These are phyloP conservation scores for Hydrochoerus hydrochaeris DNA, from an alignment of 2,113 vertebrate species.

Conservation along the genomic window DNA sequence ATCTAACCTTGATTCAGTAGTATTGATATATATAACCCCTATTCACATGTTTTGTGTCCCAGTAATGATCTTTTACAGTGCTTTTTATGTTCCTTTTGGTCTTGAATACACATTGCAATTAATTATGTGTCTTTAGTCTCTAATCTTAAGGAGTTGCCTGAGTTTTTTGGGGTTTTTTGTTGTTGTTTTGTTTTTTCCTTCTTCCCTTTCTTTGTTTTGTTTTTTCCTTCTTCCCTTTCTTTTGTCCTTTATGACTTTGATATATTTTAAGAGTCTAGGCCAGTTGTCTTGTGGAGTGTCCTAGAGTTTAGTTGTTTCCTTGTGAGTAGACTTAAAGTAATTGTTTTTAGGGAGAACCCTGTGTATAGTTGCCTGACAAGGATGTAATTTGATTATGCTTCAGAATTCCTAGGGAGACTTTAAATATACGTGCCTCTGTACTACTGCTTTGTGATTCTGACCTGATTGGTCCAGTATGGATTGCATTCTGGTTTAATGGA, in stretches of 20 bases:
- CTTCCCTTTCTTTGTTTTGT: not conserved
- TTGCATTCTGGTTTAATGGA: not conserved
- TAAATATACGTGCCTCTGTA: not conserved
- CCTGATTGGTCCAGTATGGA: not conserved
- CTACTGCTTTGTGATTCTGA: not conserved
- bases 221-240: too few species aligned
- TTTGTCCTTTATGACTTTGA: conserved; percentile 3
- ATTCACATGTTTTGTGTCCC: not conserved
- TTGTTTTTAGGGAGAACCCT: not conserved
- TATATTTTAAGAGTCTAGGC: conserved; percentile 23
- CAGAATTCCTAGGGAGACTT: not conserved
- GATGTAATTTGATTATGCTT: not conserved
- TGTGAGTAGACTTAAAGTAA: not conserved
- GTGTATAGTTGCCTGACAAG: not conserved
- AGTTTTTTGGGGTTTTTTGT: not conserved
- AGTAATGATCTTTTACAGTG: not conserved
- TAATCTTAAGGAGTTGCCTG: not conserved
- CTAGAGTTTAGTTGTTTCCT: not conserved
- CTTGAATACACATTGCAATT: not conserved
- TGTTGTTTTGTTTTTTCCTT: not conserved
- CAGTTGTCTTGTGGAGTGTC: not conserved
- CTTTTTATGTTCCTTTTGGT: not conserved
- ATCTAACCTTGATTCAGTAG: not conserved
- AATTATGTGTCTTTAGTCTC: not conserved
- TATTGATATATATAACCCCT: not conserved